Percentiles rank a stretch among this genome's conserved stretches.
Conservation (phyloP, 2,113 vertebrate species). For the Picathartes gymnocephalus region DNA sequence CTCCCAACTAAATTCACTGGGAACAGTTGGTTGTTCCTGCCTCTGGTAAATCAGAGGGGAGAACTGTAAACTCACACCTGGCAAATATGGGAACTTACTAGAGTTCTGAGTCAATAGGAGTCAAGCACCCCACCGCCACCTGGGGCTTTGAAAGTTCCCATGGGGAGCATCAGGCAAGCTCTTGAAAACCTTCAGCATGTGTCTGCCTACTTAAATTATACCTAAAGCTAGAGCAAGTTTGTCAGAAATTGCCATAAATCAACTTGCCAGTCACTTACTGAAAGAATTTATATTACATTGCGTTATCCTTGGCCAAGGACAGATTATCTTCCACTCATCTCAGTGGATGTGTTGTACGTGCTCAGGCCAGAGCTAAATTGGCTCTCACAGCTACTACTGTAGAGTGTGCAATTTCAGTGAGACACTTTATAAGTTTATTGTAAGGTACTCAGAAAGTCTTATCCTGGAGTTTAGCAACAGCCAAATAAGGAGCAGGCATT, state of each 20-base stretch:
- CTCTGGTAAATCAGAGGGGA: neutral
- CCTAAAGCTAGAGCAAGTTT: neutral
- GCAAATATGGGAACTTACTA: neutral
- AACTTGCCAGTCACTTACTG: neutral
- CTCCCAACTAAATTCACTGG: neutral
- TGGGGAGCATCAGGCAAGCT: neutral
- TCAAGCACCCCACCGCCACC: fast-evolving
- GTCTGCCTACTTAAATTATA: neutral
- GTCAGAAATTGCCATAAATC: neutral
- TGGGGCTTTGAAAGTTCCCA: neutral
- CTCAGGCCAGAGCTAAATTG: neutral
- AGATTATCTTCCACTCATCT: neutral
- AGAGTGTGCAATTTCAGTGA: neutral
- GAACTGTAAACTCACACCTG: neutral
- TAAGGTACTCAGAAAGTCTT: neutral
- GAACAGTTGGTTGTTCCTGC: neutral
- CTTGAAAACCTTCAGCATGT: neutral
- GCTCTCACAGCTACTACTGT: neutral
- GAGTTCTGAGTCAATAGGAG: neutral
- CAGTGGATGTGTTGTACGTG: neutral
- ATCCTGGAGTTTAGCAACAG: neutral
- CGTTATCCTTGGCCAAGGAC: neutral
- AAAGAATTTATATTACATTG: neutral
- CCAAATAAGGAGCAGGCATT: neutral
- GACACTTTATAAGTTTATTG: neutral